Conservation (phyloP, 2,797 vertebrate genomes). For the Onychomys leucogaster region DNA sequence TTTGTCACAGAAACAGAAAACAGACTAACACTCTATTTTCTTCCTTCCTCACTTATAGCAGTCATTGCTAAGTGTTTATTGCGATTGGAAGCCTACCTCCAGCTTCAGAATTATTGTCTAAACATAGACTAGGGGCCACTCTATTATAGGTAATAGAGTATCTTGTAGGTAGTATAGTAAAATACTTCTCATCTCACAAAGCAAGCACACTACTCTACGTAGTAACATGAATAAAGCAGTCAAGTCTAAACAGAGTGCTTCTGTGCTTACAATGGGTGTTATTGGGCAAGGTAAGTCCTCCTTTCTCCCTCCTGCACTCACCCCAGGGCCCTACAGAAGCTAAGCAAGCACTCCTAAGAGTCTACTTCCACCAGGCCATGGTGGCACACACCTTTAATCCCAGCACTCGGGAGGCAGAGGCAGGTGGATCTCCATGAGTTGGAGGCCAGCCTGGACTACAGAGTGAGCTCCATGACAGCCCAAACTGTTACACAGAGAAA, state of each 20-base stretch:
- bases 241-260: background rate
- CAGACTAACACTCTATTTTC: background rate
- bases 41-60: background rate
- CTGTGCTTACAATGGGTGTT: background rate
- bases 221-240: background rate
- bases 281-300: background rate
- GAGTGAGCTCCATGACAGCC: no score
- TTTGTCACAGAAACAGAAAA: background rate
- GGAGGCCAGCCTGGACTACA: no score
- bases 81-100: background rate
- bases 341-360: background rate
- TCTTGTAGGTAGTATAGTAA: background rate
- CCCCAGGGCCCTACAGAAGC: background rate
- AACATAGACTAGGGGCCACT: background rate
- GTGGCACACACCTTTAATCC: no score
- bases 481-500: no score
- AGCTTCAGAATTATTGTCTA: conserved; percentile 8
- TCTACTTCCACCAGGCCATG: background rate
- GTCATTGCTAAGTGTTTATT: background rate
- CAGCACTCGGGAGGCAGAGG: no score
- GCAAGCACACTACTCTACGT: background rate
- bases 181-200: conserved; percentile 26
- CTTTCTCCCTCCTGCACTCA: background rate
- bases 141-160: background rate
- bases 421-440: no score